Evolutionary conservation across 2,113 vertebrate genomes (phyloP).

Genomic region (Alouatta palliata): DNA sequence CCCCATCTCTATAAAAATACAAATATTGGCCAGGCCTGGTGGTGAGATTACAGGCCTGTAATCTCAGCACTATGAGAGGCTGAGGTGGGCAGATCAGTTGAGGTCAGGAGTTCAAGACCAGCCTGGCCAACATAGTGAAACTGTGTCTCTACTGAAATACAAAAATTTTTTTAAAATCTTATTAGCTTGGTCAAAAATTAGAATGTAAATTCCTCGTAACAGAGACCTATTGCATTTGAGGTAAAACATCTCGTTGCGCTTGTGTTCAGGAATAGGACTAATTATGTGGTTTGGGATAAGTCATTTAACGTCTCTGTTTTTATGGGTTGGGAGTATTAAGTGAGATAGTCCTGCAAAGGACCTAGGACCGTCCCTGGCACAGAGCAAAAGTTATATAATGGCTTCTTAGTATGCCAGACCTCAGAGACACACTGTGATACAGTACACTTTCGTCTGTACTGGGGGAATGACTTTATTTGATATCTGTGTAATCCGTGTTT

Average conservation of each 20-base stretch:
- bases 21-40: too few relatives aligned
- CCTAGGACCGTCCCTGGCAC: neutral
- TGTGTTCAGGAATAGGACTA: neutral
- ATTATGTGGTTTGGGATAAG: neutral
- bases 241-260: fast-evolving
- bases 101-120: too few relatives aligned
- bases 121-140: too few relatives aligned
- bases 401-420: neutral
- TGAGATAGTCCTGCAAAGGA: neutral
- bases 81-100: too few relatives aligned
- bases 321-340: neutral
- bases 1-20: too few relatives aligned
- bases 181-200: neutral
- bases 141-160: too few relatives aligned
- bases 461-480: neutral
- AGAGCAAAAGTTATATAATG: neutral
- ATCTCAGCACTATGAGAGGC: too few relatives aligned
- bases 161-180: too few relatives aligned
- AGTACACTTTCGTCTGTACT: neutral
- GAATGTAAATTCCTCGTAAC: fast-evolving
- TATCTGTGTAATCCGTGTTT: too few relatives aligned
- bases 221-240: neutral
- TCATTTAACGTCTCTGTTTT: neutral
- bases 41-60: too few relatives aligned
- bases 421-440: fast-evolving